Percentiles rank a stretch among this genome's conserved stretches.
Conservation (phyloP, 2,797 vertebrate genomes). For the Dendrocincla tyrannina region DNA sequence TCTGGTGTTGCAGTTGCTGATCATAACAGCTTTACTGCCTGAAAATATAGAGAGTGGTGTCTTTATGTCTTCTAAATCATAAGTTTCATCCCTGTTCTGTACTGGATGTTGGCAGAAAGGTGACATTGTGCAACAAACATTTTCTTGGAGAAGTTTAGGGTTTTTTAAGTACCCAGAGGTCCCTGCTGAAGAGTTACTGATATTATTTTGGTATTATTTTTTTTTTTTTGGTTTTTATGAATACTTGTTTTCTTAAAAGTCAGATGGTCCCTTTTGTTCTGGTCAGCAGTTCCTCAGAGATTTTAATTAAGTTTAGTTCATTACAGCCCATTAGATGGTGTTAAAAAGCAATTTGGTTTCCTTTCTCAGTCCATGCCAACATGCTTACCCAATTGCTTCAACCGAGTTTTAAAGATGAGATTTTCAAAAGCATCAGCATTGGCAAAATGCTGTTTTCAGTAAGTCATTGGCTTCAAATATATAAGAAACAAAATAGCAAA, state of each 20-base stretch:
- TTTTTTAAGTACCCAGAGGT: not conserved
- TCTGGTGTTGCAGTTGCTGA: not conserved
- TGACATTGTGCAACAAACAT: not conserved
- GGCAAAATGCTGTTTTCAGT: conserved; percentile 21
- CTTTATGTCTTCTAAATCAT: not conserved
- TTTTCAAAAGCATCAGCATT: conserved; percentile 15
- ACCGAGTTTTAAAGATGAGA: not conserved
- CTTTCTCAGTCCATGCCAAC: not conserved
- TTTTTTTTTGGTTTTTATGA: not conserved
- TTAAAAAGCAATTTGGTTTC: conserved; percentile 43
- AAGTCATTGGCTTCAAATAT: conserved; percentile 24
- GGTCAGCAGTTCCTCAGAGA: conserved; percentile 29
- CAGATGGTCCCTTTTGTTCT: not conserved
- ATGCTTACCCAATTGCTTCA: conserved; percentile 11
- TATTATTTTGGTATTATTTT: not conserved
- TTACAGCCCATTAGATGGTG: conserved; percentile 16
- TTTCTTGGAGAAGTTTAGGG: not conserved
- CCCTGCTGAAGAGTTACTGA: not conserved
- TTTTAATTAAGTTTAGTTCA: conserved; percentile 41
- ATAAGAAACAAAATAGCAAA: not conserved
- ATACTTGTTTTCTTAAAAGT: not conserved
- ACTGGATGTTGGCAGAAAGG: not conserved
- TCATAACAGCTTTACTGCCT: not conserved
- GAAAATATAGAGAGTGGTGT: not conserved
- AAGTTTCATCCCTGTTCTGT: not conserved